These are phyloP conservation scores for Henicopernis longicauda DNA, from an alignment of 2,113 vertebrate genomes.

Conservation along the genomic window DNA sequence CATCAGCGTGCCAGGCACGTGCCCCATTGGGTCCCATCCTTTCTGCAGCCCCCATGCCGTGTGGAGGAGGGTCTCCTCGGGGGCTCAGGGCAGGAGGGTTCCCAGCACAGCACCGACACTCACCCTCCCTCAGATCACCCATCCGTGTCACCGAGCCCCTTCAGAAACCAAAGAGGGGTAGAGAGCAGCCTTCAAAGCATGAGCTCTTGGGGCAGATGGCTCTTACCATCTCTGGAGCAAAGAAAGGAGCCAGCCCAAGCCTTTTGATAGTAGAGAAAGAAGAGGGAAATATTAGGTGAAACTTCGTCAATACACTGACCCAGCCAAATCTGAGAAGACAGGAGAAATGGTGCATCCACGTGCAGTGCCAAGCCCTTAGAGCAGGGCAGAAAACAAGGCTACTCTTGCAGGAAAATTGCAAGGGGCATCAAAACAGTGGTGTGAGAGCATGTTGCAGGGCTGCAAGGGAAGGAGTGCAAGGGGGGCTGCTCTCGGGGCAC, in stretches of 20 bases:
- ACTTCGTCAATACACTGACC: not conserved
- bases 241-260: not conserved
- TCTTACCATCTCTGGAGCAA: not conserved
- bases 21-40: not conserved
- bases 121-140: fast-evolving
- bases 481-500: fast-evolving
- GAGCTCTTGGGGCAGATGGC: not conserved
- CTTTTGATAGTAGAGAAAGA: not conserved
- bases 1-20: not conserved
- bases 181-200: not conserved
- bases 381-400: not conserved
- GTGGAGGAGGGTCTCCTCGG: not conserved
- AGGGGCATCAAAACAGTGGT: not conserved
- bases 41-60: not conserved
- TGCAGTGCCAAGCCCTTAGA: not conserved
- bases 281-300: not conserved
- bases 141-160: fast-evolving
- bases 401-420: not conserved
- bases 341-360: not conserved
- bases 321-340: not conserved
- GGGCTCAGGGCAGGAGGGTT: not conserved
- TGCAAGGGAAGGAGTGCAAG: fast-evolving
- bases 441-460: not conserved
- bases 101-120: not conserved
- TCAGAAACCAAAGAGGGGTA: not conserved